Conservation (phyloP, 2,113 vertebrate genomes). For the Heloderma charlesbogerti region DNA sequence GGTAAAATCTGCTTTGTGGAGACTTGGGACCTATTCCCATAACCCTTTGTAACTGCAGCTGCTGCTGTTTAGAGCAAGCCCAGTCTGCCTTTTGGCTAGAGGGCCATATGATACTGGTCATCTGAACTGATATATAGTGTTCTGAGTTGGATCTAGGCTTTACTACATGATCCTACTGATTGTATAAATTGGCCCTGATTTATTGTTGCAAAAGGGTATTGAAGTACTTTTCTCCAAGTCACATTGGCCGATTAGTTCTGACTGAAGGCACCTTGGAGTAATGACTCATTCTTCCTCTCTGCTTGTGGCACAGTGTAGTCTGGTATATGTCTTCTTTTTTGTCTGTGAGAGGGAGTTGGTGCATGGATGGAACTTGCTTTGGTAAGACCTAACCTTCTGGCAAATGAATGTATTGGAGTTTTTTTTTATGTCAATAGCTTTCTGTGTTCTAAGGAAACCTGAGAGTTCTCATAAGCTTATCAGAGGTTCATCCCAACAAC, state of each 20-base stretch:
- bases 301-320: neutral
- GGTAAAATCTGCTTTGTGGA: neutral
- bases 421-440: neutral
- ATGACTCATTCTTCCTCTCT: neutral
- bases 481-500: neutral
- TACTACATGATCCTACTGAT: neutral
- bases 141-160: neutral
- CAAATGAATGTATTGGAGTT: too few relatives aligned
- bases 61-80: neutral
- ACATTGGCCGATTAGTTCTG: neutral
- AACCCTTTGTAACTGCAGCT: neutral
- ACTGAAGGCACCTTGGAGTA: neutral
- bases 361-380: neutral
- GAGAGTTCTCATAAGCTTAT: neutral
- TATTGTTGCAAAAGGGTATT: neutral
- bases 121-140: neutral
- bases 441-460: neutral
- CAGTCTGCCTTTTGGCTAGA: neutral
- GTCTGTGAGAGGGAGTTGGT: neutral
- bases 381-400: neutral
- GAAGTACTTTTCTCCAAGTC: neutral
- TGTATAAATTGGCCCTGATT: neutral
- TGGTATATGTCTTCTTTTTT: neutral
- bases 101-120: neutral
- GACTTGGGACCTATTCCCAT: neutral